A percentile compares a stretch with the other conserved stretches of the same genome.
These are phyloP conservation scores for Mercenaria mercenaria DNA, from an alignment of 1,140 invertebrate species.

Conservation along the genomic window DNA sequence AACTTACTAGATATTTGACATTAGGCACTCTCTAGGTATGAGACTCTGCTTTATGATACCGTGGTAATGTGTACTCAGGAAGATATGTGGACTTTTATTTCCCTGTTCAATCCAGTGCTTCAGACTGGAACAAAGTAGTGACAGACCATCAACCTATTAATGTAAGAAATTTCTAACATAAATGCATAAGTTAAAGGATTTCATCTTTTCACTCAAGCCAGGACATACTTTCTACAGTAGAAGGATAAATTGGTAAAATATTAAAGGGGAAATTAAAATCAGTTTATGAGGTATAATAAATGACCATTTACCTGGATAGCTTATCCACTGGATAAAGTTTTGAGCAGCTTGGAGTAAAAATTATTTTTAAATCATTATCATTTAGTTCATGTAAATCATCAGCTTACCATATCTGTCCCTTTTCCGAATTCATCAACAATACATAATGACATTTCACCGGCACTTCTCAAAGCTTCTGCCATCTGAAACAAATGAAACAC, in stretches of 20 bases:
- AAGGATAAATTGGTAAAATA: too few relatives aligned
- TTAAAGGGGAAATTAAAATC: too few relatives aligned
- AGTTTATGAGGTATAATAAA: too few relatives aligned
- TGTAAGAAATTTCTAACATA: not conserved
- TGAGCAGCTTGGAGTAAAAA: too few relatives aligned
- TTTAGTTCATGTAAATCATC: too few relatives aligned
- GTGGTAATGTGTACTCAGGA: constrained; percentile 93
- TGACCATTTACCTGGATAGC: too few relatives aligned
- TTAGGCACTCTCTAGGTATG: constrained; percentile 78
- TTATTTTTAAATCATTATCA: too few relatives aligned
- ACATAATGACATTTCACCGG: constrained; percentile 90
- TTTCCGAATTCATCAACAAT: constrained; percentile 97
- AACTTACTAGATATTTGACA: constrained; percentile 79
- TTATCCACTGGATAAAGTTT: too few relatives aligned
- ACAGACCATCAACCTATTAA: constrained; percentile 89
- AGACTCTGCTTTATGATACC: constrained; percentile 88
- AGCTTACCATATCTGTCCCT: constrained; percentile 91
- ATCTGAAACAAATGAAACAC: constrained; percentile 88
- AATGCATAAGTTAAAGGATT: not conserved
- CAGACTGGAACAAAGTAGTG: constrained; percentile 90
- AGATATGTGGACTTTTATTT: constrained; percentile 90
- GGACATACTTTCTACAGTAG: too few relatives aligned
- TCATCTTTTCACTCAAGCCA: too few relatives aligned
- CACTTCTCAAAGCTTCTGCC: constrained; percentile 89
- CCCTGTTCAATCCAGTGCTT: constrained; percentile 88